Base-by-base conservation (phyloP, 2,888 invertebrate genomes). In the Ectemnius continuus region DNA sequence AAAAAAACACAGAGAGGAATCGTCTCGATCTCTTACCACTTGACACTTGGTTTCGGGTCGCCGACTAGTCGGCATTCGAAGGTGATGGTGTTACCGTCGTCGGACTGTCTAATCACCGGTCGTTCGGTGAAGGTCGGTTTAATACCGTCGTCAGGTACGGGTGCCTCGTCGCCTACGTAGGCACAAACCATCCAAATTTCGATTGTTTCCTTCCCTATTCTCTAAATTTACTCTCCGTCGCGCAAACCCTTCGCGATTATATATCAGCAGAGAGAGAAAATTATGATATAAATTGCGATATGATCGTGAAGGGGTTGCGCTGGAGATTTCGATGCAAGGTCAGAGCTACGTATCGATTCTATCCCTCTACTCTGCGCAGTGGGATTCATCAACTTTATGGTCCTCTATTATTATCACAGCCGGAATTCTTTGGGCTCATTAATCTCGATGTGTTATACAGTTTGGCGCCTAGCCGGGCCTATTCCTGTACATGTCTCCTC, bases 41-140 rank as follows among this genome's bases (percentile, higher is more conserved):
- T 94, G 88, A 99, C 94, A 89, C 94, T 95, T 89, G 99, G 98
- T 93, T 96, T 96, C 84, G 99, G 99, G 92, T 98, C 98, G 91
- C 98, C 98, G 91, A 97, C 98, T 92, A 99, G 96, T 93, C 98
- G 94, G 93, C 98, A 99, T 93, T 98, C 98, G 93, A 99, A 98
- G 88, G 96, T 95, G 90, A 99, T 97, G 93, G 95, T 97, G 91
- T 96, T 96, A 89, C 98, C 98, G 93, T 98, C 98, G 89, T 98
- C 97, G 89, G 97, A 97, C 93, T 99, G 99, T 93, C 97, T 95
- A 92, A 99, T 98, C 91, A 97, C 95, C 79, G 99, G 99, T 92
- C 98, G 95, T 94, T 98, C 98, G 90, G 98, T 98, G 93, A 99
- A 99, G 86, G 98, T 97, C 86, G 99, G 99, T 93, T 97, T 98